Evolutionary conservation across 2,888 invertebrate species (phyloP).

Genomic region (Ennomos erosarius): DNA sequence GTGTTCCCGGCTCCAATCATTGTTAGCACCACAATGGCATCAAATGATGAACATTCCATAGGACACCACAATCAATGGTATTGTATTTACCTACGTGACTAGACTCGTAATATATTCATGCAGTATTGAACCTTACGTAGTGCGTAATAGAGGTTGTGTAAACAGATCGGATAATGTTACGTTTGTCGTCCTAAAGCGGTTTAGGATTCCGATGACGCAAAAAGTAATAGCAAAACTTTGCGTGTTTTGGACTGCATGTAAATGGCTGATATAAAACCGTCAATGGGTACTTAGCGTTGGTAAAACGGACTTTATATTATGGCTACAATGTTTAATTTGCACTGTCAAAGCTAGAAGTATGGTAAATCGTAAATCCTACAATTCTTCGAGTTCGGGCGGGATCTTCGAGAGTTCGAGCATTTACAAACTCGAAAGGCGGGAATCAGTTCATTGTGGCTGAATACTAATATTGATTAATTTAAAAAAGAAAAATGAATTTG

Average conservation of each 20-base stretch:
- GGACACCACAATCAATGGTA: constrained; percentile 35
- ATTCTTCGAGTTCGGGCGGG: no score
- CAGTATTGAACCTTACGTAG: constrained; percentile 4
- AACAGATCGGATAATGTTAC: constrained; percentile 1
- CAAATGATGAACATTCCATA: constrained; percentile 32
- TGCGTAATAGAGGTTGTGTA: constrained; percentile 9
- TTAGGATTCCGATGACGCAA: constrained; percentile 25
- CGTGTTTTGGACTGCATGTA: constrained; percentile 18
- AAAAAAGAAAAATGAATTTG: no score
- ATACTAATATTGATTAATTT: no score
- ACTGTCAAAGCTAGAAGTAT: no score
- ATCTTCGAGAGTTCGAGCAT: no score
- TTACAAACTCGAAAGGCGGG: no score
- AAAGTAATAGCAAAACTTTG: constrained; percentile 16
- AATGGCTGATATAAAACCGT: constrained; percentile 5
- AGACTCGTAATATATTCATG: constrained; percentile 17
- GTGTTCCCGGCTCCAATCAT: constrained; percentile 16
- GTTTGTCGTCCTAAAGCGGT: constrained; percentile 1
- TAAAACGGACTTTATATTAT: constrained; percentile 5
- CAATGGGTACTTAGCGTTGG: constrained; percentile 5
- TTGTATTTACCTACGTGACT: constrained; percentile 37
- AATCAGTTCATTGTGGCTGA: no score
- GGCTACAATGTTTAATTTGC: no score
- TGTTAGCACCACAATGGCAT: constrained; percentile 26
- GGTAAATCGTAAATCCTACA: no score